A percentile compares a stretch with the other conserved stretches of the same genome.
These are phyloP conservation scores for Accipiter virgatus DNA, from an alignment of 2,113 vertebrate species.

Conservation along the genomic window DNA sequence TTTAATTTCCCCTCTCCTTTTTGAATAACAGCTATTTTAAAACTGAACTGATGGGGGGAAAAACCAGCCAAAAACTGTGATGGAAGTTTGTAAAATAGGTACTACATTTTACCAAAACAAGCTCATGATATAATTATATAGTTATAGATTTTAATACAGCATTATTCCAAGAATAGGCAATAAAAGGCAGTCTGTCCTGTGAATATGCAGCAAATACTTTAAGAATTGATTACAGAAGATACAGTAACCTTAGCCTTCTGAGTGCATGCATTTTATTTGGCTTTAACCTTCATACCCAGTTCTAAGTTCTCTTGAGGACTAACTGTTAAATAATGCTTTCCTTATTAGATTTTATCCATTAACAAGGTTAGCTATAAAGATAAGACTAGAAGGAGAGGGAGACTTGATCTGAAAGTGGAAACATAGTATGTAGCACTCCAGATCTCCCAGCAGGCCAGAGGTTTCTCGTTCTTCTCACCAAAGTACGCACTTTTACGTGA, in stretches of 20 bases:
- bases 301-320: not conserved
- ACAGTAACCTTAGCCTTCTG: not conserved
- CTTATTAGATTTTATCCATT: not conserved
- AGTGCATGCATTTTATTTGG: not conserved
- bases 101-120: not conserved
- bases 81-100: not conserved
- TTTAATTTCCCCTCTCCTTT: not conserved
- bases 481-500: not conserved
- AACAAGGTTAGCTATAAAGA: not conserved
- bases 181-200: not conserved
- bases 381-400: not conserved
- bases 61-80: not conserved
- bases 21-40: not conserved
- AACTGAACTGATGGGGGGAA: not conserved
- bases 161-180: not conserved
- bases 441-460: not conserved
- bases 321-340: not conserved
- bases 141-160: not conserved
- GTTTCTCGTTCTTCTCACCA: not conserved
- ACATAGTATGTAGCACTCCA: not conserved
- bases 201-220: not conserved
- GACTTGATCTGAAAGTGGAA: not conserved
- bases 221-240: not conserved
- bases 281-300: not conserved
- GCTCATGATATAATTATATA: not conserved